Conservation (phyloP, 2,797 vertebrate species). For the Oreortyx pictus region DNA sequence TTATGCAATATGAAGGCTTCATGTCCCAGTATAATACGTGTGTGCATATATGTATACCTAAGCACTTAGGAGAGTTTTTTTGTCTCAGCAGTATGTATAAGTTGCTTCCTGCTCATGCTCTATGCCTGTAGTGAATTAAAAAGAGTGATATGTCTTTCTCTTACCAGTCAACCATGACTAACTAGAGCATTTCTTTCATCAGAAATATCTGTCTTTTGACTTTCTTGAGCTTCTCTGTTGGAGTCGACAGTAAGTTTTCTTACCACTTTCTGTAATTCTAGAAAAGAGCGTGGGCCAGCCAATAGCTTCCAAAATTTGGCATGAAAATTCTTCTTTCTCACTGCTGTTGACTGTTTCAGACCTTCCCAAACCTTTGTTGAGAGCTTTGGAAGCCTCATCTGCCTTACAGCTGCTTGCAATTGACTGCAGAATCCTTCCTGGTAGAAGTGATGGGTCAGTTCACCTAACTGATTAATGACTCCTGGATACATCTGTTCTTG, state of each 20-base stretch:
- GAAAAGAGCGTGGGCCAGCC: not conserved
- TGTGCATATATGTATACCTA: not conserved
- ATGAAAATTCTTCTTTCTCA: not conserved
- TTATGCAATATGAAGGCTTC: not conserved
- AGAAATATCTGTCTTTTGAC: conserved; percentile 1
- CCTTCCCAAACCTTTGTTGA: not conserved
- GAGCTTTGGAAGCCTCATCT: not conserved
- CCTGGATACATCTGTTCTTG: not conserved
- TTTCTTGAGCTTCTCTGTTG: not conserved
- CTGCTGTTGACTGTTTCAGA: not conserved
- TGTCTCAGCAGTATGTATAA: not conserved
- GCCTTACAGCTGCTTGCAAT: not conserved
- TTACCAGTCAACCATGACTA: not conserved
- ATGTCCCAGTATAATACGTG: fast-evolving
- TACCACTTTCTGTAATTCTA: not conserved
- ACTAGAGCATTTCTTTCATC: conserved; percentile 14
- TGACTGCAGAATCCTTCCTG: conserved; percentile 3
- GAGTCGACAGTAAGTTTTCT: not conserved
- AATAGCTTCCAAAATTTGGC: not conserved
- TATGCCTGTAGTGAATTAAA: not conserved
- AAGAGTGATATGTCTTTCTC: not conserved
- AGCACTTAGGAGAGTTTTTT: not conserved
- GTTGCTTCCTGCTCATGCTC: not conserved
- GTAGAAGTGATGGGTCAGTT: not conserved
- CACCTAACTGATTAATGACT: not conserved